A percentile compares a stretch with the other conserved stretches of the same genome.
These are phyloP conservation scores for Psilopsiagon aurifrons DNA, from an alignment of 2,113 vertebrate species.

Conservation along the genomic window DNA sequence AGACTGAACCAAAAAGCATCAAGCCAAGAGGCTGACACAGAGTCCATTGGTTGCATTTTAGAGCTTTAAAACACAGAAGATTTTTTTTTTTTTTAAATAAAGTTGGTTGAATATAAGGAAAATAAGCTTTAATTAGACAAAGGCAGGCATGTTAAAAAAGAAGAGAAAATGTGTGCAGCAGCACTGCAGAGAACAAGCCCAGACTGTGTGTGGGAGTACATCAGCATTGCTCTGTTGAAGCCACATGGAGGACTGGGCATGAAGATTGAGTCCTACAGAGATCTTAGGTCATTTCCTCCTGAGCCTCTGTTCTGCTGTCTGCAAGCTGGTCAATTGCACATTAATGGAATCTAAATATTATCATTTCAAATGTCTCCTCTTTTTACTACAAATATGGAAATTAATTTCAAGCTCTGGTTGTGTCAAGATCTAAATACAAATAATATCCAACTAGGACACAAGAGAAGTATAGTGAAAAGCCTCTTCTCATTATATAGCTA, in stretches of 20 bases:
- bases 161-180: neutral
- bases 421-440: neutral
- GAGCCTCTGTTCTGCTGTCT: neutral
- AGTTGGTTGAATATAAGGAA: neutral
- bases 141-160: neutral
- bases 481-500: neutral
- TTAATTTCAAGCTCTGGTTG: conserved; percentile 19
- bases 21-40: neutral
- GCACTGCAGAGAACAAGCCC: neutral
- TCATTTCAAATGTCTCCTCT: neutral
- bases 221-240: conserved; percentile 21
- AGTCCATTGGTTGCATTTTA: neutral
- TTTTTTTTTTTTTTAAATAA: neutral
- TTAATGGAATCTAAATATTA: neutral
- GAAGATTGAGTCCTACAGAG: neutral
- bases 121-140: neutral
- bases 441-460: neutral
- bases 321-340: neutral
- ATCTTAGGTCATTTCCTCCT: neutral
- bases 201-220: neutral
- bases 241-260: neutral
- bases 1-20: neutral
- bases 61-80: neutral
- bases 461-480: neutral
- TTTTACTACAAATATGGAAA: conserved; percentile 5